phyloP scores from a whole-genome alignment of 2,888 invertebrate species.

The Furcula furcula region DNA sequence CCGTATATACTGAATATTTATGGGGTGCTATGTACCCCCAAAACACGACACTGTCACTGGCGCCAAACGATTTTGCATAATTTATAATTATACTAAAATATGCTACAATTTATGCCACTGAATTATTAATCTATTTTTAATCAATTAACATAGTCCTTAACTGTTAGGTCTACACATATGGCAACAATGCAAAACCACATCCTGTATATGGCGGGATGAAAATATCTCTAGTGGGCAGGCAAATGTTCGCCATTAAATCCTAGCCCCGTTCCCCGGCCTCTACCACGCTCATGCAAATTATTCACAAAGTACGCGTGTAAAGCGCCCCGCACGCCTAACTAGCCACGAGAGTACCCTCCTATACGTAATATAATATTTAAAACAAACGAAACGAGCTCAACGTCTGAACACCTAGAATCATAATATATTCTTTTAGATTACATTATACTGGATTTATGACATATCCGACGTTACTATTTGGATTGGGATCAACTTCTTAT shows the following conservation, averaged over 20 bases:
- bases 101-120: slow-evolving; percentile 50
- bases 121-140: too few species aligned
- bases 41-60: slow-evolving; percentile 49
- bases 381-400: slow-evolving; percentile 35
- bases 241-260: slow-evolving; percentile 51
- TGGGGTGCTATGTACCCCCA: slow-evolving; percentile 38
- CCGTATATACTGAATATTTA: slow-evolving; percentile 68
- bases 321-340: slow-evolving; percentile 51
- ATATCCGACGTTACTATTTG: too few species aligned
- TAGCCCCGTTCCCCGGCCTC: slow-evolving; percentile 24
- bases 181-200: slow-evolving; percentile 47
- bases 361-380: slow-evolving; percentile 40
- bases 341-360: slow-evolving; percentile 45
- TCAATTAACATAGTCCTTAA: too few species aligned
- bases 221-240: slow-evolving; percentile 54
- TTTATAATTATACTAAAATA: slow-evolving; percentile 56
- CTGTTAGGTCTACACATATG: too few species aligned
- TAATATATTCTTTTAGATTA: too few species aligned
- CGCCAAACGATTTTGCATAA: slow-evolving; percentile 64
- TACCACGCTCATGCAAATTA: slow-evolving; percentile 57
- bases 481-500: too few species aligned
- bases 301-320: slow-evolving; percentile 61
- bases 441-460: too few species aligned
- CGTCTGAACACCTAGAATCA: slow-evolving; percentile 9
- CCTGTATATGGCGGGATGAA: slow-evolving; percentile 47